Evolutionary conservation across 2,113 vertebrate genomes (phyloP), one percentile per base, ranked within the genome.

Genomic region (Lophura nycthemera): DNA sequence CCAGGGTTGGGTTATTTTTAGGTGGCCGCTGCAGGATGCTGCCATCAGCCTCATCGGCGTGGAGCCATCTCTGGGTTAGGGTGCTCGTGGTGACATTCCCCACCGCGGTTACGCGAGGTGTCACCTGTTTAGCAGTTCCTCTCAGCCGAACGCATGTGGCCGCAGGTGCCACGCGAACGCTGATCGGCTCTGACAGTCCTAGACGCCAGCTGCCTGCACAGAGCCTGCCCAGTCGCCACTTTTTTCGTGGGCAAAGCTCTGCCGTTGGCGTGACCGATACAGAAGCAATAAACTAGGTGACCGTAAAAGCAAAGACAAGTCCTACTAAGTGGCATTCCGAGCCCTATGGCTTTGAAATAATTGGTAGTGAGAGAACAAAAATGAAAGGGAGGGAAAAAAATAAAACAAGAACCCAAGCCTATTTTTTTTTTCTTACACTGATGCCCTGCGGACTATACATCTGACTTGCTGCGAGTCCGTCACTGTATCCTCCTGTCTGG

Each of bases 381-480:
- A 95, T n/a, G 25, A 71, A 89, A 92, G 90, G 76, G 80, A 79
- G 30, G 67, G 20, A 73, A 20, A n/a, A 17, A 54, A 66, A 38
- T 43, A 89, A 91, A 90, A 86, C 82, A 93, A 96, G 87, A 96
- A 96, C 88, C 84, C 92, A 17, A 94, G 92, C 89, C 96, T 97
- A 52, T 95, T 97, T 97, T 93, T 91, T 95, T 96, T 91, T 97
- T 96, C 99, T 99, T 99, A 99, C 99, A 97, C 99, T 99, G 98
- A 99, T 99, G 98, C 99, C 99, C 98, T 99, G 99, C 96, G 99
- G 99, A 99, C 99, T 99, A 98, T 99, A 99, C 99, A 99, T 99
- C 98, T 99, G 99, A 98, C 98, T 99, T 98, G 99, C 99, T 97
- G 99, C 98, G 96, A 99, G 98, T 98, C 98, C 99, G 94, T 99